Evolutionary conservation across 30 jellyfish, hydroid and myxozoan species (phyloP), one percentile per base, ranked within the genome.

Genomic region (Aurelia coerulea): DNA sequence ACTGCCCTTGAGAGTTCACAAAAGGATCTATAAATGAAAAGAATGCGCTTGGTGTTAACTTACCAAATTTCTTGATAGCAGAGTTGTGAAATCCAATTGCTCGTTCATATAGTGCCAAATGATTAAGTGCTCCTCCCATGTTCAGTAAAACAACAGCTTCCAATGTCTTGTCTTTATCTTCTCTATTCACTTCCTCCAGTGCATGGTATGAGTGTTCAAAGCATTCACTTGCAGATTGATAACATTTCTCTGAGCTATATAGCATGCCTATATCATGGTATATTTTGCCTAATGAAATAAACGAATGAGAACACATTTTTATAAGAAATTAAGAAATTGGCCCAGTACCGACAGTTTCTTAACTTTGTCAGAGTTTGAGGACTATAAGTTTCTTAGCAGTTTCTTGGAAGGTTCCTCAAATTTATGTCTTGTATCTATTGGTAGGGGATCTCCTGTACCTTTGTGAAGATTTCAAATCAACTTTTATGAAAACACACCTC

Each of bases 181-280:
- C 90, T 11, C 68, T 29, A 1, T 58, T 19, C 8, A 66, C 90
- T 33, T 81, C 83, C 50, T 89, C 90, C 72, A 94, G 29, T 29
- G 93, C 80, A 34, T 88, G 90, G 51, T 73, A 78, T 4, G 99
- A 88, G 34, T 89, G 97, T 80, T 89, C 97, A 80, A 94, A 94
- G 66, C 99, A 94, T 56, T 94, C 99, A 31, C 90, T 64, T 35
- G 97, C 99, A 4, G 99, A 94, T 35, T 89, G 92, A 85, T 81
- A 89, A 41, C 93, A 74, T 14, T 89, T 78, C 76, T 94, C 99
- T 49, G 96, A 81, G 46, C 92, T 88, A 87, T 94, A 94, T 74
- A 94, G 46, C 75, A 94, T 59, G 4, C 99, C 99, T 73, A 94
- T 89, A 34, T 94, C 97, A 80, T 84, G 96, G 76, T 81, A 94